phyloP scores from a whole-genome alignment of 2,888 invertebrate genomes.

The Morpho deidamia region DNA sequence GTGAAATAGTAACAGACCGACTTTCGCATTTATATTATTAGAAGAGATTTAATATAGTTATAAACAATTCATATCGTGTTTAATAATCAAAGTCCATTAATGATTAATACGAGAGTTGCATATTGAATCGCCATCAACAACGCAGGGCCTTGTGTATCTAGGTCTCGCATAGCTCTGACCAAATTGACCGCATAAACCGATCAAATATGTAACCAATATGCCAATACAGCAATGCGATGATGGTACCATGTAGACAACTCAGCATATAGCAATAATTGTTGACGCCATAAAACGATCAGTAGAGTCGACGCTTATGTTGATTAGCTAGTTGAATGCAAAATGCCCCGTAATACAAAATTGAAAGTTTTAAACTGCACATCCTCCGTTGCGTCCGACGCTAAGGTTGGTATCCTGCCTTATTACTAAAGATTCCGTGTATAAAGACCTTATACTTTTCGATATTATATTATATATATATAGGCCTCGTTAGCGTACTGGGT shows the following conservation, averaged over 20 bases:
- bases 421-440: too few relatives aligned
- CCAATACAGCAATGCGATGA: constrained; percentile 1
- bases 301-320: neutral
- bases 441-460: too few relatives aligned
- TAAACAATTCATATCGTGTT: constrained; percentile 4
- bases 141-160: constrained; percentile 26
- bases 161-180: constrained; percentile 30
- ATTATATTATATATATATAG: too few relatives aligned
- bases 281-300: neutral
- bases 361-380: too few relatives aligned
- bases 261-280: neutral
- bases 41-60: neutral
- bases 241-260: neutral
- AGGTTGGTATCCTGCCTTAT: too few relatives aligned
- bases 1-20: too few relatives aligned
- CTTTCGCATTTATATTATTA: too few relatives aligned
- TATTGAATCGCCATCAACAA: constrained; percentile 24
- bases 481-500: too few relatives aligned
- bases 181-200: constrained; percentile 32
- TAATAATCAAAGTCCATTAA: constrained; percentile 11
- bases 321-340: too few relatives aligned
- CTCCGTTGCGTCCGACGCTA: too few relatives aligned
- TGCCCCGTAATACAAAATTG: too few relatives aligned
- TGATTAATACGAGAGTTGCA: constrained; percentile 15
- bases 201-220: constrained; percentile 30